Conservation (phyloP, 1,140 invertebrate genomes). For the Drosophila setifemur region DNA sequence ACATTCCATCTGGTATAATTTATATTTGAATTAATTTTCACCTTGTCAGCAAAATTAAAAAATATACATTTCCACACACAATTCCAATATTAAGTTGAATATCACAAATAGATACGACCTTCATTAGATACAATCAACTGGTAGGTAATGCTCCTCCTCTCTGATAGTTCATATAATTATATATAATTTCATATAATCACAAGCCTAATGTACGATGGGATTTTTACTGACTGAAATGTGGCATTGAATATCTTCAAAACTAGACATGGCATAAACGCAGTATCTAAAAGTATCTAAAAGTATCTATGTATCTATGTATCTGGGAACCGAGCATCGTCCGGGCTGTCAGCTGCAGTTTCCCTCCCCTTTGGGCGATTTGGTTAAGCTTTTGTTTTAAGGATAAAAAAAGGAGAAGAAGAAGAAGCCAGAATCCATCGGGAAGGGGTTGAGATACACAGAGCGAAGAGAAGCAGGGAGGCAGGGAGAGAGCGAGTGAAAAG, state of each 20-base stretch:
- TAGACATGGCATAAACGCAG: too few relatives aligned
- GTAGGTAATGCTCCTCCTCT: too few relatives aligned
- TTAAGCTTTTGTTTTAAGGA: constrained; percentile 11
- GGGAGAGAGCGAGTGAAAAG: background rate
- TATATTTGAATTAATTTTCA: too few relatives aligned
- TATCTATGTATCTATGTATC: constrained; percentile 1
- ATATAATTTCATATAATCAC: background rate
- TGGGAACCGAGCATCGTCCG: background rate
- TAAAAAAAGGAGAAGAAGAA: background rate
- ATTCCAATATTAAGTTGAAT: too few relatives aligned
- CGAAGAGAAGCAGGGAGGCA: background rate
- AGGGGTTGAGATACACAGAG: constrained; percentile 19
- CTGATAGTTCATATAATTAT: background rate
- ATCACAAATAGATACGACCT: too few relatives aligned
- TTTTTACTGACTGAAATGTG: too few relatives aligned
- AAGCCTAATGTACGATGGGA: too few relatives aligned
- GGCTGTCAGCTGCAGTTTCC: constrained; percentile 16
- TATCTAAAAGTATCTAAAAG: background rate
- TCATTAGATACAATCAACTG: too few relatives aligned
- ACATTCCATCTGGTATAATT: too few relatives aligned
- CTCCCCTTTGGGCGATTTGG: background rate
- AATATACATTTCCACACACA: too few relatives aligned
- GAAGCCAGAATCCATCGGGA: background rate
- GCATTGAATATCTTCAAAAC: too few relatives aligned
- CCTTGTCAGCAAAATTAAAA: too few relatives aligned